phyloP scores from a whole-genome alignment of 2,888 invertebrate species.

The Peribatodes rhomboidaria region DNA sequence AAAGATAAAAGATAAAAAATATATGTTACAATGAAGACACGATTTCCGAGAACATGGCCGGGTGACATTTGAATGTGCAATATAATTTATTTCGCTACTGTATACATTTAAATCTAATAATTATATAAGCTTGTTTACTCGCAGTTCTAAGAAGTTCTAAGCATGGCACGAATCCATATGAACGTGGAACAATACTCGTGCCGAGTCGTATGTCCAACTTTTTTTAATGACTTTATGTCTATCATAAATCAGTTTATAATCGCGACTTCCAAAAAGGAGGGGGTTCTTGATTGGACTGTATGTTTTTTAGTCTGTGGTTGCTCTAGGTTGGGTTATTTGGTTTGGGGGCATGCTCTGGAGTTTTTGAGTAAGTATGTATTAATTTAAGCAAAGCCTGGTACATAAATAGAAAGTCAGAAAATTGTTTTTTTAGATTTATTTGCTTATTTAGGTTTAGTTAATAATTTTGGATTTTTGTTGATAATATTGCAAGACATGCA shows the following conservation, averaged over 20 bases:
- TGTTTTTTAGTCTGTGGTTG: too few species aligned
- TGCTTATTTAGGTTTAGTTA: too few species aligned
- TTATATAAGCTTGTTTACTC: conserved; percentile 44
- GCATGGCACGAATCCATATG: conserved; percentile 57
- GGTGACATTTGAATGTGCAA: conserved; percentile 15
- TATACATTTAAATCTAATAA: conserved; percentile 40
- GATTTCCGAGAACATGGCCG: conserved; percentile 13
- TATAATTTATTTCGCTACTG: conserved; percentile 23
- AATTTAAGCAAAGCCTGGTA: too few species aligned
- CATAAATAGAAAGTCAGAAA: too few species aligned
- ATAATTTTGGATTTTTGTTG: too few species aligned
- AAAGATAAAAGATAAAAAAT: conserved; percentile 5
- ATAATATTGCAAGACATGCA: too few species aligned
- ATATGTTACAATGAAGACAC: conserved; percentile 10
- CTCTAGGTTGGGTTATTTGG: too few species aligned
- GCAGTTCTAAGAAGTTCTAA: conserved; percentile 55
- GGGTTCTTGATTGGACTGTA: too few species aligned
- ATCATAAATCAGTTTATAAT: conserved; percentile 19
- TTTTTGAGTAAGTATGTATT: too few species aligned
- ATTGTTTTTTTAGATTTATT: too few species aligned
- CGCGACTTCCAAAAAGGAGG: too few species aligned
- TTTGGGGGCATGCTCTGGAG: not conserved
- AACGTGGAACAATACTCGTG: conserved; percentile 44
- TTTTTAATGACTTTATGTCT: too few species aligned
- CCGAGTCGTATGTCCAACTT: not conserved